These are phyloP conservation scores for Poecile atricapillus DNA, from an alignment of 2,113 vertebrate species.

Conservation along the genomic window DNA sequence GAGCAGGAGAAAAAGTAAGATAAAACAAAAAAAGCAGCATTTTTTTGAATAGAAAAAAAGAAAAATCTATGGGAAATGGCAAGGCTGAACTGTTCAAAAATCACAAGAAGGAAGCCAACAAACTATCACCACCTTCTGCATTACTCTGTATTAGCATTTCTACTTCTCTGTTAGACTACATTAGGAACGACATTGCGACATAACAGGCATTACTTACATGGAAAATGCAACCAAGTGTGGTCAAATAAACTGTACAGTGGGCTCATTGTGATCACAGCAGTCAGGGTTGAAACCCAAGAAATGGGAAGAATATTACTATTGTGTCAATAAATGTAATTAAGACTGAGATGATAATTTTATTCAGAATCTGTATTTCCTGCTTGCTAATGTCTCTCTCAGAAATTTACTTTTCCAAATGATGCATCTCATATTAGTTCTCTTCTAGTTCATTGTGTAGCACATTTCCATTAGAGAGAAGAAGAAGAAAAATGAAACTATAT, in stretches of 20 bases:
- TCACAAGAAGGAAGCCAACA: not conserved
- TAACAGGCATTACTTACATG: not conserved
- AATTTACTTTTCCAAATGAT: conserved; percentile 19
- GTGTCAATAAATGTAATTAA: conserved; percentile 26
- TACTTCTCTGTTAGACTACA: not conserved
- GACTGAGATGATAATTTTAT: not conserved
- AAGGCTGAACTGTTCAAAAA: not conserved
- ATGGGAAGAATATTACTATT: not conserved
- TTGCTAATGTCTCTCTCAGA: conserved; percentile 4
- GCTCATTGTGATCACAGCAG: not conserved
- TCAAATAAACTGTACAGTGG: not conserved
- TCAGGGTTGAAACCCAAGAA: not conserved
- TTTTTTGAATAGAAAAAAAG: not conserved
- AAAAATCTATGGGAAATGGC: not conserved
- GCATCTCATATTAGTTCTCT: not conserved
- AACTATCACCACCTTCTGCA: not conserved
- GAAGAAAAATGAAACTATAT: not conserved
- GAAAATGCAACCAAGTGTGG: not conserved
- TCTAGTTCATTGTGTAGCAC: not conserved
- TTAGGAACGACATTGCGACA: not conserved
- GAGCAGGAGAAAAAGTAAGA: not conserved
- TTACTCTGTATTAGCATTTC: not conserved
- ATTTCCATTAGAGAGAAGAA: not conserved
- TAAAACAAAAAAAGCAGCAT: not conserved
- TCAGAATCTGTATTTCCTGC: not conserved